phyloP scores from a whole-genome alignment of 2,113 vertebrate species.

The Hemichromis elongatus region DNA sequence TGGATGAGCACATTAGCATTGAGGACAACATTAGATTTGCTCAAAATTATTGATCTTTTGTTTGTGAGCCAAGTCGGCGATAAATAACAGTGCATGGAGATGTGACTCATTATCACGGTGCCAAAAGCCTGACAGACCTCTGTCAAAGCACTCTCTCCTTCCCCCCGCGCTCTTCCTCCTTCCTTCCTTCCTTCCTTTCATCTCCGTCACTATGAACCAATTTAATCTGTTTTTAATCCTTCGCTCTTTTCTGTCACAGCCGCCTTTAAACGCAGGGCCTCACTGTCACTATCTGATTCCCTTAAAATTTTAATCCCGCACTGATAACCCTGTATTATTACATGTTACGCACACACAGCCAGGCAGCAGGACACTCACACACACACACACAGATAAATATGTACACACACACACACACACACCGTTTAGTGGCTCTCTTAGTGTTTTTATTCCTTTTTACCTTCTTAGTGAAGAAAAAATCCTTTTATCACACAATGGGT shows the following conservation, averaged over 20 bases:
- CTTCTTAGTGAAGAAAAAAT: conserved; percentile 99
- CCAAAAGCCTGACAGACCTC: conserved; percentile 77
- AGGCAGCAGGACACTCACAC: conserved; percentile 23
- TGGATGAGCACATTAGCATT: conserved; percentile 80
- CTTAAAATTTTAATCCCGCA: conserved; percentile 76
- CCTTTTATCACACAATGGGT: conserved; percentile 99
- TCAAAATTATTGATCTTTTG: conserved; percentile 86
- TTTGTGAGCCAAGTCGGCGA: conserved; percentile 80
- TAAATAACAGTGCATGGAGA: conserved; percentile 79
- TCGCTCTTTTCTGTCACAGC: conserved; percentile 64
- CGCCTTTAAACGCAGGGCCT: conserved; percentile 70
- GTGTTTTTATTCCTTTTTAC: conserved; percentile 97
- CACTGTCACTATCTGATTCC: conserved; percentile 76
- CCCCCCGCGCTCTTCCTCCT: neutral
- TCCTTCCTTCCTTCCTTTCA: conserved; percentile 50
- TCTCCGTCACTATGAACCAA: conserved; percentile 59
- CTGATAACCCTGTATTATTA: conserved; percentile 86
- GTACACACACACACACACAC: conserved; percentile 67
- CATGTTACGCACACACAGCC: conserved; percentile 62
- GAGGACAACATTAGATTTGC: conserved; percentile 83
- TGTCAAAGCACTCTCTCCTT: conserved; percentile 69
- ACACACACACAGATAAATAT: conserved; percentile 42
- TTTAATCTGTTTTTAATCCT: conserved; percentile 77
- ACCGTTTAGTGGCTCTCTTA: conserved; percentile 89
- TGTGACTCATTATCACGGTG: conserved; percentile 79